Base-by-base conservation (phyloP, 2,888 invertebrate species). In the Dryadula phaetusa region DNA sequence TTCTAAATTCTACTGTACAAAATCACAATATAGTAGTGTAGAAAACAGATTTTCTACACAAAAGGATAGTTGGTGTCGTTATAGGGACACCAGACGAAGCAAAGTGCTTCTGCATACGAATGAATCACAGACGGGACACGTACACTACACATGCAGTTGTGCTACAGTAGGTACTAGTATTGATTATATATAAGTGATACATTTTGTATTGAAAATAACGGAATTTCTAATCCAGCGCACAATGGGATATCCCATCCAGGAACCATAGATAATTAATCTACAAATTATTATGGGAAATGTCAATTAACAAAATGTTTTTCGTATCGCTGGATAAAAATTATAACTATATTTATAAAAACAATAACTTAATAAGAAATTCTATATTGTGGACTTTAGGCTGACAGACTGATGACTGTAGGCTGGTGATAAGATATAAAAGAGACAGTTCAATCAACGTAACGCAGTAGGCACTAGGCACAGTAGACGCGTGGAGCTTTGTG, bases 41-140 rank as follows among this genome's bases (percentile, higher is more conserved):
- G 22, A 58, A 32, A 25, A 25, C 12, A n/a, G n/a, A 20, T 49
- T 22, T 25, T 40, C 34, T 60, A 37, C 32, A 49, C 28, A 49
- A 49, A 60, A 37, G 64, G 32, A 58, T 46, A 34, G 49, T 37
- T 34, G 46, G 25, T 62, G 61, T 64, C 62, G 65, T 56, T 62
- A 62, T 66, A 58, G 62, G 61, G 67, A 64, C 61, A 67, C 53
- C 68, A 64, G 70, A 56, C 67, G 64, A 22, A 12, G 58, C 64
- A 53, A 47, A 60, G 47, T 61, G 64, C 62, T 56, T 25, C 66
- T 58, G 72, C 71, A 70, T 73, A 72, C 70, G 54, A 69, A 71
- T 70, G 67, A 70, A 67, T 66, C 67, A 83, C 56, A 66, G 66
- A 72, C 69, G 64, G 58, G 64, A 44, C 66, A 61, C 58, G 67